Base-by-base conservation (phyloP, 2,113 vertebrate species). In the Mirounga angustirostris region DNA sequence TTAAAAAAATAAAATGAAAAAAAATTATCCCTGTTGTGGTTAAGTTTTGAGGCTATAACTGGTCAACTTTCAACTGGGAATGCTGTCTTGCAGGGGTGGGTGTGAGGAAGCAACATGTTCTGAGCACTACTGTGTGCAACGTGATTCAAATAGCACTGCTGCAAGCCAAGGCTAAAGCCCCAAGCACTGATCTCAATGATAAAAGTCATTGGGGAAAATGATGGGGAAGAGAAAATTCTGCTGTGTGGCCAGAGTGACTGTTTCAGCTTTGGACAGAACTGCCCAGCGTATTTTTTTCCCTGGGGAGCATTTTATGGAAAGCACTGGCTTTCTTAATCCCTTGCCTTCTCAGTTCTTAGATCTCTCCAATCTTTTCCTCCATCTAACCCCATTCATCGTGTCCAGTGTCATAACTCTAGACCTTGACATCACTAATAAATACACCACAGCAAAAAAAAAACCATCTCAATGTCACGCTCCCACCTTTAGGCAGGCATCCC, bases 321-420 rank as follows among this genome's bases (percentile, higher is more conserved):
- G 30, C 50, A 43, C 1, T 52, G 67, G 24, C 78, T 81, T 90
- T 92, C 91, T 74, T 81, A 59, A 52, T 56, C 15, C 28, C 22
- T 71, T 93, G 65, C 16, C 71, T 93, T 80, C 76, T 89, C 63
- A 54, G 67, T 67, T 79, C 26, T 85, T 79, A 67, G 16, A 80
- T 43, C 30, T 43, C 16, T 50, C 71, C 36, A 54, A 9, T 50
- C n/a, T 93, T 83, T 73, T 58, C 74, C 58, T 71, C 50, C 93
- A 1, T 30, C 24, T 16, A 43, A 33, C 28, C 22, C 58, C 28
- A n/a, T 30, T 84, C 73, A 67, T 46, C 13, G 21, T 58, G 52
- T 43, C 56, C 33, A 69, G 4, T 52, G 30, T 46, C 46, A 10
- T 76, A 83, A 52, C 43, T 65, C 46, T n/a, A 33, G 40, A 84